These are phyloP conservation scores for Catamblyrhynchus diadema DNA, from an alignment of 2,797 vertebrate species.

Conservation along the genomic window DNA sequence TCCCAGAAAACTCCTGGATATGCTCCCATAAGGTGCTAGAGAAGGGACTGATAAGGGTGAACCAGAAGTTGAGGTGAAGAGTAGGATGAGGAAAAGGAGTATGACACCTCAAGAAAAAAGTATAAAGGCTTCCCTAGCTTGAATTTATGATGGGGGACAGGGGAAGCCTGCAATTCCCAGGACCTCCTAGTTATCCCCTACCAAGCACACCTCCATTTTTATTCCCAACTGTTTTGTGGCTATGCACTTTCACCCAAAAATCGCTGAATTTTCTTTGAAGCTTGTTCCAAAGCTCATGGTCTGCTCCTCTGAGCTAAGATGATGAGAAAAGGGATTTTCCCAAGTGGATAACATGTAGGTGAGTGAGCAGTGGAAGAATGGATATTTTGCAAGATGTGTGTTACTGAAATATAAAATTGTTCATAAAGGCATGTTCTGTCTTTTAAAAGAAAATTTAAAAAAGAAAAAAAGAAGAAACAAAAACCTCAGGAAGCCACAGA, in stretches of 20 bases:
- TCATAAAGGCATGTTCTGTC: not conserved
- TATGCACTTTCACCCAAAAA: not conserved
- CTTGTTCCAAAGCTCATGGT: not conserved
- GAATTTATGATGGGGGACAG: not conserved
- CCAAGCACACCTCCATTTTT: not conserved
- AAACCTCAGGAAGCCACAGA: not conserved
- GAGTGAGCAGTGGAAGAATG: not conserved
- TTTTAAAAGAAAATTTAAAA: not conserved
- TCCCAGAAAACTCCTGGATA: not conserved
- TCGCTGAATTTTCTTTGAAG: not conserved
- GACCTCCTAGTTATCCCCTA: not conserved
- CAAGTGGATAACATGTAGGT: not conserved
- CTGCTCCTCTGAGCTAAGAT: not conserved
- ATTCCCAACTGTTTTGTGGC: not conserved
- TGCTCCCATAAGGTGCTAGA: not conserved
- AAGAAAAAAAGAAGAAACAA: not conserved
- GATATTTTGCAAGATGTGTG: not conserved
- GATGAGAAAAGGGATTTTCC: not conserved
- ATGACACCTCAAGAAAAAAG: not conserved
- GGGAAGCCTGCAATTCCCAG: not conserved
- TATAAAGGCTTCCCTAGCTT: not conserved
- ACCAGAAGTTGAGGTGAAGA: not conserved
- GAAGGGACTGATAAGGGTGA: not conserved
- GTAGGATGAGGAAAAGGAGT: not conserved
- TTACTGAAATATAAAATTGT: not conserved